Conservation (phyloP, 1,140 invertebrate genomes). For the Prorops nasuta region DNA sequence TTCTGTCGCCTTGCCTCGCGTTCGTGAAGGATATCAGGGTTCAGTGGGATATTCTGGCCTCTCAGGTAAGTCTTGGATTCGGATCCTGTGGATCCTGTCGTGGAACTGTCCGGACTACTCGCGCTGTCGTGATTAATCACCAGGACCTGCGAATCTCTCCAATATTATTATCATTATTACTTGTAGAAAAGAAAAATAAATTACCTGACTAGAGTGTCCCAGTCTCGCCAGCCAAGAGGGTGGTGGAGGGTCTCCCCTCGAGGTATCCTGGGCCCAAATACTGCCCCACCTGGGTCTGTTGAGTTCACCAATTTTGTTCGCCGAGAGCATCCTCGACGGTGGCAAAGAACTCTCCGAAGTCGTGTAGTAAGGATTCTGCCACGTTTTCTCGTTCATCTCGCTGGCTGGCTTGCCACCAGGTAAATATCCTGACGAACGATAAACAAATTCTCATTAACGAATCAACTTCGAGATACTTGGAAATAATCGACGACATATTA, state of each 20-base stretch:
- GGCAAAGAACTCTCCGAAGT: conserved; percentile 40
- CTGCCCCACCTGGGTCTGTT: conserved; percentile 69
- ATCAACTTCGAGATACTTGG: no score
- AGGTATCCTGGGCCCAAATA: conserved; percentile 64
- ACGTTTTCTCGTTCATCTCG: conserved; percentile 35
- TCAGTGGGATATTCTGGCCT: conserved; percentile 72
- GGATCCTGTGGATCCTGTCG: conserved; percentile 40
- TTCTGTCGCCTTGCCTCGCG: conserved; percentile 67
- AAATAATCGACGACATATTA: no score
- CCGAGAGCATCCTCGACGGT: conserved; percentile 39
- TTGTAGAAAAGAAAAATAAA: background rate
- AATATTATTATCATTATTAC: conserved; percentile 1
- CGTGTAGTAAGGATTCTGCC: conserved; percentile 43
- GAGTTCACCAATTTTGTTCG: conserved; percentile 56
- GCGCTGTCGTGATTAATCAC: conserved; percentile 51
- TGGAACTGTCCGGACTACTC: conserved; percentile 46
- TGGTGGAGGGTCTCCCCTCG: conserved; percentile 42
- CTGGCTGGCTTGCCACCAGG: conserved; percentile 17
- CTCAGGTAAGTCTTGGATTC: conserved; percentile 63
- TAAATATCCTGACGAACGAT: background rate
- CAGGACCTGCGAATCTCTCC: conserved; percentile 33
- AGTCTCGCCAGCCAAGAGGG: conserved; percentile 62
- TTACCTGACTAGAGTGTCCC: conserved; percentile 46
- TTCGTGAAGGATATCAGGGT: conserved; percentile 66
- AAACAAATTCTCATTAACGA: conserved; percentile 9